phyloP scores from a whole-genome alignment of 2,113 vertebrate species.

The Mugil cephalus region DNA sequence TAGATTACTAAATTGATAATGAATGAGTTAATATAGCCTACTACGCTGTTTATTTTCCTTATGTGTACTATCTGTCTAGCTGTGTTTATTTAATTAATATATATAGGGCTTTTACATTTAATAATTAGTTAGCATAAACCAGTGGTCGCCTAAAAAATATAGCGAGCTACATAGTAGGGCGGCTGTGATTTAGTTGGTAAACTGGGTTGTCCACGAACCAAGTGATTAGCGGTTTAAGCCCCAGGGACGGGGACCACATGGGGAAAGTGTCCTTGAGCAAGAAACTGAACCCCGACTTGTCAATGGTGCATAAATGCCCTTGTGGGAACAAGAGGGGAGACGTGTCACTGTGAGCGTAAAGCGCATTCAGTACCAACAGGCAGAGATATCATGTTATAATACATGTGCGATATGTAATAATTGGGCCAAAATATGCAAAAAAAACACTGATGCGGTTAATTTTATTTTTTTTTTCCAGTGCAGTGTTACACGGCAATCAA shows the following conservation, averaged over 20 bases:
- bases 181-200: too few relatives aligned
- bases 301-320: too few relatives aligned
- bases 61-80: conserved; percentile 12
- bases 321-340: too few relatives aligned
- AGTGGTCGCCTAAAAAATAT: background rate
- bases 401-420: background rate
- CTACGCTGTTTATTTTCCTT: background rate
- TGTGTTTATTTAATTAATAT: background rate
- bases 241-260: too few relatives aligned
- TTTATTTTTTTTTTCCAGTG: conserved; percentile 42
- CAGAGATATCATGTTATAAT: background rate
- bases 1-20: conserved; percentile 58
- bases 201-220: too few relatives aligned
- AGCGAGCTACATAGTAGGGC: background rate
- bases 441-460: conserved; percentile 30
- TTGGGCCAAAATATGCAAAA: conserved; percentile 23
- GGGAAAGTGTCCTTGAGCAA: too few relatives aligned
- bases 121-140: background rate
- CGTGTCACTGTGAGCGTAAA: too few relatives aligned
- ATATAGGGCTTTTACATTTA: background rate
- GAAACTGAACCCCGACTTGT: too few relatives aligned
- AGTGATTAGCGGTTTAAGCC: too few relatives aligned
- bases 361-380: too few relatives aligned
- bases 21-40: conserved; percentile 24
- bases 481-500: conserved; percentile 64